Evolutionary conservation across 35 echinoderm and acorn worm species (phyloP), one percentile per base, ranked within the genome.

Genomic region (Strongylocentrotus purpuratus): DNA sequence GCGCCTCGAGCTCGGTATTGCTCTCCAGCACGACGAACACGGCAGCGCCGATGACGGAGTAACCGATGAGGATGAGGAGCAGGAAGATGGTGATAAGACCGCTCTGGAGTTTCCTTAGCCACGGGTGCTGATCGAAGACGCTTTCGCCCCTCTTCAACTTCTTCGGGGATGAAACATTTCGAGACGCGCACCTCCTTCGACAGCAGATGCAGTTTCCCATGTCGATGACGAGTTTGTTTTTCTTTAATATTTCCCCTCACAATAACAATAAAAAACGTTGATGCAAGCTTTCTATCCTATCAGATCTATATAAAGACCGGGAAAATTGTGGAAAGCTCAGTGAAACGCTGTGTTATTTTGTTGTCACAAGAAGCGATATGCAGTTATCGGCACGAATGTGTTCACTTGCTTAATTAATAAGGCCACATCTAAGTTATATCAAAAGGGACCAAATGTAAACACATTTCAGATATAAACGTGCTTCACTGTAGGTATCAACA

Each of bases 11-110:
- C 33, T 95, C 95, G 0, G 22, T 95, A 33, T 85, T 25, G 14
- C 46, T 90, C 47, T 95, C 95, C 4, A 95, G 50, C 14, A 25
- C 35, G 32, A 95, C 95, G 88, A 95, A 95, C 31, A 65, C 47
- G 88, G 95, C 95, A 33, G 95, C 95, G 33, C 95, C 95, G 52
- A 95, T 92, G 59, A 95, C 92, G 11, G 95, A 15, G 55, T 95
- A 95, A 20, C 95, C 95, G 33, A 95, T 15, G 14, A 95, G 88
- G 48, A 47, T 93, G 91, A 45, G 46, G 91, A 47, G 15, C 9
- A 93, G 48, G n/a, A 47, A 93, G 13, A 93, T 20, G 18, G 48
- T 20, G 46, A 93, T 32, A 8, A 93, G 45, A 9, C 31, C 45
- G 11, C 46, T 93, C 31, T 93, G 91, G 45, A 93, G 91, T 13